Evolutionary conservation across 1,140 invertebrate species (phyloP).

Genomic region (Oedothorax gibbosus): DNA sequence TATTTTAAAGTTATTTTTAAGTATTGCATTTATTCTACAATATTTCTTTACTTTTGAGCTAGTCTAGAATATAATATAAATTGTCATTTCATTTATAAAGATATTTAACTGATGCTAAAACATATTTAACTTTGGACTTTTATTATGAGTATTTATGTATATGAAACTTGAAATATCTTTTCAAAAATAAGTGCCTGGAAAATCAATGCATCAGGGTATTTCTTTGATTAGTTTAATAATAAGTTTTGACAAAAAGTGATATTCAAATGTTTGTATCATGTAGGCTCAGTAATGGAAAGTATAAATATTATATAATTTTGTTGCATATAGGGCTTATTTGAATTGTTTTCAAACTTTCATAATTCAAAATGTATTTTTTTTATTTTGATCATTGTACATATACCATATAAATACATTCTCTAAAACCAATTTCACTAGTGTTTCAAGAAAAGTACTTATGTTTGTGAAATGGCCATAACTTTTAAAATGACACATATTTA

Average conservation of each 20-base stretch:
- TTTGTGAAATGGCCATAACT: constrained; percentile 58
- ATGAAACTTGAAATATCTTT: background rate
- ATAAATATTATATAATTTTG: background rate
- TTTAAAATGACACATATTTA: constrained; percentile 50
- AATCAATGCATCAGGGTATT: constrained; percentile 2
- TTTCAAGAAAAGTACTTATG: constrained; percentile 60
- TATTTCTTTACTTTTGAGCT: too few species aligned
- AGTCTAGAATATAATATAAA: too few species aligned
- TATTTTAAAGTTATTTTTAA: too few species aligned
- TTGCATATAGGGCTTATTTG: constrained; percentile 31
- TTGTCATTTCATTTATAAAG: too few species aligned
- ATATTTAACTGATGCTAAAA: too few species aligned
- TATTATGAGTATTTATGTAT: background rate
- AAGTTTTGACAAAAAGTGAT: too few species aligned
- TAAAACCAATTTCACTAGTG: constrained; percentile 49
- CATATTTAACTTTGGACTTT: background rate
- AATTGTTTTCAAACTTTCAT: constrained; percentile 31
- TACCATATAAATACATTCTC: constrained; percentile 39
- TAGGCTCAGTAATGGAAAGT: too few species aligned
- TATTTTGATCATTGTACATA: constrained; percentile 54
- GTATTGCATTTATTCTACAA: too few species aligned
- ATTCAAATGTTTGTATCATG: too few species aligned
- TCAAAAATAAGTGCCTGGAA: background rate
- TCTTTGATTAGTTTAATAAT: too few species aligned
- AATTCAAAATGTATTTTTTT: constrained; percentile 47